Percentiles rank a stretch among this genome's conserved stretches.
Conservation (phyloP, 2,888 invertebrate genomes). For the Cheilosia grossa region DNA sequence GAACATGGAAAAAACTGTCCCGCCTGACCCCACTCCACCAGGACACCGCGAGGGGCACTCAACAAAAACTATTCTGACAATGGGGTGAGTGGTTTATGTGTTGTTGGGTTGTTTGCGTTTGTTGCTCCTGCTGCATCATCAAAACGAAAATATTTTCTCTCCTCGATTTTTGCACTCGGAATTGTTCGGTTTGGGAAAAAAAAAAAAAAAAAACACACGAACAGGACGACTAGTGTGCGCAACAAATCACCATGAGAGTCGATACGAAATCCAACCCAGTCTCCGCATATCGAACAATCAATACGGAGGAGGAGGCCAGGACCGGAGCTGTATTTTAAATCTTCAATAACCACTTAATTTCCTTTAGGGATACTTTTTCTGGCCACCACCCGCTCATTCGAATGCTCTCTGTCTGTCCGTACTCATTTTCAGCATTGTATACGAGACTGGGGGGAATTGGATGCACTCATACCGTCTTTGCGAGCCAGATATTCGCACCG, state of each 20-base stretch:
- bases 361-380: slow-evolving; percentile 69
- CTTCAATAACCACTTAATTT: slow-evolving; percentile 75
- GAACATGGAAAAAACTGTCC: not conserved
- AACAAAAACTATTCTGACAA: slow-evolving; percentile 69
- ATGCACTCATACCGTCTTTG: slow-evolving; percentile 45
- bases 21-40: not conserved
- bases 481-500: slow-evolving; percentile 9
- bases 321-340: slow-evolving; percentile 64
- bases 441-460: slow-evolving; percentile 23
- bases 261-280: slow-evolving; percentile 33
- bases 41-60: slow-evolving; percentile 2
- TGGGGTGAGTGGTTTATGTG: slow-evolving; percentile 58
- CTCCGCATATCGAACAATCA: slow-evolving; percentile 37
- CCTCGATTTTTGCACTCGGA: slow-evolving; percentile 39
- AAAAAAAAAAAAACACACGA: slow-evolving; percentile 20
- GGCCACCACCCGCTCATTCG: slow-evolving; percentile 2
- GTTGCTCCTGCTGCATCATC: slow-evolving; percentile 68
- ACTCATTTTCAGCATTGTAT: not conserved
- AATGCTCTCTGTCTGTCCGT: slow-evolving; percentile 36
- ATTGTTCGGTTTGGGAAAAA: slow-evolving; percentile 62
- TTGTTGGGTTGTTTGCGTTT: slow-evolving; percentile 60
- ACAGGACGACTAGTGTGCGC: slow-evolving; percentile 29
- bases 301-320: not conserved
- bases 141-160: slow-evolving; percentile 61
- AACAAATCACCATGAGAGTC: slow-evolving; percentile 69